A percentile compares a stretch with the other conserved stretches of the same genome.
Evolutionary conservation across 2,797 vertebrate species (phyloP).

Genomic region (Typhlichthys subterraneus): DNA sequence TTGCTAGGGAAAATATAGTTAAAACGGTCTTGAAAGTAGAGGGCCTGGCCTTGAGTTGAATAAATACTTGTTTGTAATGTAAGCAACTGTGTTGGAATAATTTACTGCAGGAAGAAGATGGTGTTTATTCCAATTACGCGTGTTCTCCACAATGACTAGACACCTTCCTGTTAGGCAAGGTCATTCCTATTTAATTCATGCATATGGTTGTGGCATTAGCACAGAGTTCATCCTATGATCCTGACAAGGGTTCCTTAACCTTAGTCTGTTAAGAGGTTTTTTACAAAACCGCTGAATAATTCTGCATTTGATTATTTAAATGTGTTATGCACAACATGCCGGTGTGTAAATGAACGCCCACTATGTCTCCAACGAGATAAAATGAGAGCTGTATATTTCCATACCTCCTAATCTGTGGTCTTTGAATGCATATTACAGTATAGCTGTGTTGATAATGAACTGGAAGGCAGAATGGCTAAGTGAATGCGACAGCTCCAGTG

Average conservation of each 20-base stretch:
- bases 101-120: constrained; percentile 62
- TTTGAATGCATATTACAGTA: neutral
- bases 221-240: constrained; percentile 39
- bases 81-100: constrained; percentile 54
- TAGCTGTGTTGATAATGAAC: constrained; percentile 17
- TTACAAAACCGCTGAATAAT: constrained; percentile 30
- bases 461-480: constrained; percentile 15
- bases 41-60: constrained; percentile 64
- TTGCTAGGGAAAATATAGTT: constrained; percentile 53
- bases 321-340: constrained; percentile 27
- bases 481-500: constrained; percentile 1
- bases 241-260: constrained; percentile 29
- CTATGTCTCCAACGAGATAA: constrained; percentile 23
- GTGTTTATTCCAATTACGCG: constrained; percentile 73
- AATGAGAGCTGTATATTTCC: constrained; percentile 15
- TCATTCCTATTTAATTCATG: constrained; percentile 56
- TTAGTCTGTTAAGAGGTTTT: constrained; percentile 60
- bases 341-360: constrained; percentile 33
- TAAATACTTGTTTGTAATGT: constrained; percentile 59
- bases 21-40: constrained; percentile 59
- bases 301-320: constrained; percentile 36
- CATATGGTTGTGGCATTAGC: constrained; percentile 31
- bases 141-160: constrained; percentile 39
- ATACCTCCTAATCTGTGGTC: constrained; percentile 9
- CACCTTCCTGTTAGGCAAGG: constrained; percentile 61